phyloP scores from a whole-genome alignment of 2,888 invertebrate genomes.

The Ochlodes sylvanus region DNA sequence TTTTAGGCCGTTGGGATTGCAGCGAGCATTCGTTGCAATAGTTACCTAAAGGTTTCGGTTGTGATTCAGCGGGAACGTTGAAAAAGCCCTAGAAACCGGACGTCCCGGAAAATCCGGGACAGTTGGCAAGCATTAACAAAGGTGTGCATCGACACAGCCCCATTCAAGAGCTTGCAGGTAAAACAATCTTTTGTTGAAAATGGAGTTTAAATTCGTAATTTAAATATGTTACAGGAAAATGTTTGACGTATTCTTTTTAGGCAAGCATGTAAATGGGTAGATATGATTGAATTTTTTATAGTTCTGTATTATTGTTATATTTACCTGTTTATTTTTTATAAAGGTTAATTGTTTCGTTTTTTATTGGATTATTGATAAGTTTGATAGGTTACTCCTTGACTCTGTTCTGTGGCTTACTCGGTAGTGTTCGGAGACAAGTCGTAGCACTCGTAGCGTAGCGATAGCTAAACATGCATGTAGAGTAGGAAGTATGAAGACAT shows the following conservation, averaged over 20 bases:
- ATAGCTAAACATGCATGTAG: no score
- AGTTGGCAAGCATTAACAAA: conserved; percentile 22
- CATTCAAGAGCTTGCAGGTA: conserved; percentile 11
- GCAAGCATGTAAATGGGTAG: no score
- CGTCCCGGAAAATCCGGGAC: conserved; percentile 26
- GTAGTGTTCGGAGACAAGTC: no score
- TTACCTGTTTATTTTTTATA: background rate
- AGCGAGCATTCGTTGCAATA: conserved; percentile 11
- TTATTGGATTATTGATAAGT: no score
- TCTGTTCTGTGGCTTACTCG: no score
- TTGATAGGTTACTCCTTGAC: no score
- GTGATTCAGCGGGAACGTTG: conserved; percentile 15
- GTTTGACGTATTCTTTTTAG: no score
- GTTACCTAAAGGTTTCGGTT: conserved; percentile 5
- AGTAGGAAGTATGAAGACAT: no score
- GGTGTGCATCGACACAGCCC: conserved; percentile 7
- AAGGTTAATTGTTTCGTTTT: no score
- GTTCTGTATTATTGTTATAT: background rate
- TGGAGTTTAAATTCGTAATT: background rate
- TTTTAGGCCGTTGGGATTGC: background rate
- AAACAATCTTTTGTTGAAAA: conserved; percentile 17
- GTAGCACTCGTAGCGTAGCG: no score
- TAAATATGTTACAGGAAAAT: no score
- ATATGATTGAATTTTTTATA: no score
- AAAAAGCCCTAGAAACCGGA: conserved; percentile 25